These are phyloP conservation scores for Chionomys nivalis DNA, from an alignment of 2,113 vertebrate genomes.

Conservation along the genomic window DNA sequence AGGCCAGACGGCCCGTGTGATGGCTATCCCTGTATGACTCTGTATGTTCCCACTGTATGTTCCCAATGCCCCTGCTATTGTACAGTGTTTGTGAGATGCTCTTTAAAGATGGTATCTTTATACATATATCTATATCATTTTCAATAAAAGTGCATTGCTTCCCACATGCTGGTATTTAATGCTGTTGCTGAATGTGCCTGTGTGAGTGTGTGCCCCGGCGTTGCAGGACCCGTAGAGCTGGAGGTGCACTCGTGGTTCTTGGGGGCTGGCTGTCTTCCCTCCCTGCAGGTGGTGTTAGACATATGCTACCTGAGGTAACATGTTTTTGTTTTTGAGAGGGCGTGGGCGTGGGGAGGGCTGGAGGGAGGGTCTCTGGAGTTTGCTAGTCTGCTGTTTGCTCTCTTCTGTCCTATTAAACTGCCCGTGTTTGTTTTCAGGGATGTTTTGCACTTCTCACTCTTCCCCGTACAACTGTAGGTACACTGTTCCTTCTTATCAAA, in stretches of 20 bases:
- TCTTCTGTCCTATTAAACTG: constrained; percentile 90
- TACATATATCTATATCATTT: constrained; percentile 64
- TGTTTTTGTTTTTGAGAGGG: constrained; percentile 83
- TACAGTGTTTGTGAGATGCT: constrained; percentile 87
- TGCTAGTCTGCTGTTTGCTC: constrained; percentile 82
- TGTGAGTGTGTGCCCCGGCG: constrained; percentile 79
- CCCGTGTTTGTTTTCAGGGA: constrained; percentile 95
- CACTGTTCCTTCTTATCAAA: constrained; percentile 94
- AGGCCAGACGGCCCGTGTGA: constrained; percentile 80
- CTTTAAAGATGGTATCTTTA: constrained; percentile 83
- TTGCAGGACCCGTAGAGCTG: constrained; percentile 81
- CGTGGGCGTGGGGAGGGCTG: constrained; percentile 76
- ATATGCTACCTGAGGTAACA: constrained; percentile 89
- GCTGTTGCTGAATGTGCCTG: constrained; percentile 84
- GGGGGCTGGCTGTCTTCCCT: constrained; percentile 81
- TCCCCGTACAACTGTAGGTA: constrained; percentile 96
- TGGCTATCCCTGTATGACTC: constrained; percentile 74
- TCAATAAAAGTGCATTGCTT: constrained; percentile 86
- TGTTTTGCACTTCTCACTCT: constrained; percentile 94
- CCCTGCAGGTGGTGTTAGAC: constrained; percentile 88
- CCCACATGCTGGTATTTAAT: constrained; percentile 84
- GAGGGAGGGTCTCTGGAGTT: constrained; percentile 81
- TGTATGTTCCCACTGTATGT: constrained; percentile 86
- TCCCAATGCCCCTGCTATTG: constrained; percentile 82
- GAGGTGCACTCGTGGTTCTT: constrained; percentile 82